phyloP scores from a whole-genome alignment of 2,797 vertebrate species.

The Kryptopterus vitreolus region DNA sequence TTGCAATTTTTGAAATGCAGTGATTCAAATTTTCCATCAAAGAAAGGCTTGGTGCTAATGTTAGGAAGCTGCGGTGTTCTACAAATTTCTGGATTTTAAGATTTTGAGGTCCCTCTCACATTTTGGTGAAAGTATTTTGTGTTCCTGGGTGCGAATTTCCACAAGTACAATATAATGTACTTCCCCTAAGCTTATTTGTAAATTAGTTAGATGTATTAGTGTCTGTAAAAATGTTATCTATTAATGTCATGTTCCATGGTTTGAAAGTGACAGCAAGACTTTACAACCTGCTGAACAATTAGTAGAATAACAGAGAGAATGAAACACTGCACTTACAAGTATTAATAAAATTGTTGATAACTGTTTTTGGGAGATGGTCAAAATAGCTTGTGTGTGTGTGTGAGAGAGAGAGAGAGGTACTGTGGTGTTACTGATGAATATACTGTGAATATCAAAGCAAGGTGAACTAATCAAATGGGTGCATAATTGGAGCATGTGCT shows the following conservation, averaged over 20 bases:
- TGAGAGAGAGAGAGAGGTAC: too few relatives aligned
- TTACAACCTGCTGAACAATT: not conserved
- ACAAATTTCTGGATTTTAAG: slow-evolving; percentile 12
- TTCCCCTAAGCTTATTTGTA: not conserved
- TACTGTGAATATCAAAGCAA: not conserved
- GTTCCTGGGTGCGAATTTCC: not conserved
- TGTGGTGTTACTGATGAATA: not conserved
- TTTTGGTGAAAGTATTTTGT: not conserved
- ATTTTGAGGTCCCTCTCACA: not conserved
- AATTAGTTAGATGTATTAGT: not conserved
- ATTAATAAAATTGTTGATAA: not conserved
- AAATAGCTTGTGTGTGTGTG: not conserved
- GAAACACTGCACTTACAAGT: not conserved
- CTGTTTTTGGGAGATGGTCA: not conserved
- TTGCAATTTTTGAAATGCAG: slow-evolving; percentile 36
- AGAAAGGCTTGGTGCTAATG: slow-evolving; percentile 33
- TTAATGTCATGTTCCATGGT: not conserved
- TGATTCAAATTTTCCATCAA: slow-evolving; percentile 48
- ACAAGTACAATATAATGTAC: not conserved
- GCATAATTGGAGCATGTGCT: not conserved
- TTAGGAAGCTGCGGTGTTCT: slow-evolving; percentile 12
- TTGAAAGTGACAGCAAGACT: not conserved
- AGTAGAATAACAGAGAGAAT: not conserved
- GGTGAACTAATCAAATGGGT: not conserved
- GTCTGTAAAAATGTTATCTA: too few relatives aligned